phyloP scores from a whole-genome alignment of 2,888 invertebrate genomes.

The Corbicula japonica region DNA sequence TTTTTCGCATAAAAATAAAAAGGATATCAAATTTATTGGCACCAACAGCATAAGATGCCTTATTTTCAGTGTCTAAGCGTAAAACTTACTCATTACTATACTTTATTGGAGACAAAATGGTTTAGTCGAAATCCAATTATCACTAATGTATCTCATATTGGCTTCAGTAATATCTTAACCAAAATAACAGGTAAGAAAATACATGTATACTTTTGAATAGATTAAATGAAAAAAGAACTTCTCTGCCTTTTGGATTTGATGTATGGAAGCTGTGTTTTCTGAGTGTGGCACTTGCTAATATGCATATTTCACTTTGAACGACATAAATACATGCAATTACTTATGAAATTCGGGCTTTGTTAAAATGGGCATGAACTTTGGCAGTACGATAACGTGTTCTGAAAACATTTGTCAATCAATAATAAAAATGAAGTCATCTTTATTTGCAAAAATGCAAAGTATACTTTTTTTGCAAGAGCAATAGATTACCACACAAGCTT shows the following conservation, averaged over 20 bases:
- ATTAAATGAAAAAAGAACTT: neutral
- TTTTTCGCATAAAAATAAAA: too few relatives aligned
- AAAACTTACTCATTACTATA: too few relatives aligned
- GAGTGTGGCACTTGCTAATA: neutral
- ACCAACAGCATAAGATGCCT: too few relatives aligned
- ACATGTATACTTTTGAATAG: too few relatives aligned
- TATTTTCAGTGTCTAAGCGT: too few relatives aligned
- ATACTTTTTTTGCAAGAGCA: neutral
- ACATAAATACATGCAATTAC: constrained; percentile 2
- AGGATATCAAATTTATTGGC: too few relatives aligned
- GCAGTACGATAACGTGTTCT: constrained; percentile 3
- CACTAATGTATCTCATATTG: too few relatives aligned
- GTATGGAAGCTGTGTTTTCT: neutral
- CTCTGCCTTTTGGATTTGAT: neutral
- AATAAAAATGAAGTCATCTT: neutral
- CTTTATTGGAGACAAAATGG: too few relatives aligned
- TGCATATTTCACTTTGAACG: neutral
- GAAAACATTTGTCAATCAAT: neutral
- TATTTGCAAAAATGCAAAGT: neutral
- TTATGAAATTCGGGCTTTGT: neutral
- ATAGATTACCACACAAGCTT: neutral
- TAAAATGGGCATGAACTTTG: neutral
- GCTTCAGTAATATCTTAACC: too few relatives aligned
- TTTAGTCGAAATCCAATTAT: too few relatives aligned
- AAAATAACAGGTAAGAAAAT: too few relatives aligned